Base-by-base conservation (phyloP, 2,113 vertebrate species). In the Halcyon senegalensis region DNA sequence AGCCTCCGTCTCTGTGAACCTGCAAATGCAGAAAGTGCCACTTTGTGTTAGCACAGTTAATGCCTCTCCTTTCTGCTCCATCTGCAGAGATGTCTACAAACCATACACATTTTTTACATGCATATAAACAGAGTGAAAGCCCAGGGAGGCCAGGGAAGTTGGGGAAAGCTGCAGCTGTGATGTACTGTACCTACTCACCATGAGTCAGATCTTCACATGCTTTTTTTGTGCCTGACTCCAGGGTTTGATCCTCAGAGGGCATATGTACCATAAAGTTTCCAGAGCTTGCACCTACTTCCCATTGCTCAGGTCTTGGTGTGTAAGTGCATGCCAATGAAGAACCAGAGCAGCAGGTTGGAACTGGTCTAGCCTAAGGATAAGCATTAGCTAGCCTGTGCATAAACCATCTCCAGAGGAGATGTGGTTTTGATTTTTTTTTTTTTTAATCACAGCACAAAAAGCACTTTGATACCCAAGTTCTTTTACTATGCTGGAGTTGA, bases 1-100 rank as follows among this genome's bases (percentile, higher is more conserved):
- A 99, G 98, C 58, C 99, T 98, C 68, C 99, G 98, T 51, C 99
- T 98, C 97, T 99, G 99, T 37, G 99, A 99, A 51, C 99, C 99
- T 99, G 82, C 5, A 68, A 84, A 53, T 9, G 16, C 33, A 86
- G 59, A 48, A 89, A 78, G 41, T 8, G 55, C 53, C 70, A 30
- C 16, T 43, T 63, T n/a, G 12, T 4, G 11, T 90, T 46, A 93
- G 62, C 41, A 59, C 25, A 25, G 41, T 30, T 41, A 56, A 2
- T 56, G 43, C 37, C n/a, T 68, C 28, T 69, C 28, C 67, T 68
- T 89, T 24, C 46, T 72, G 43, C 27, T 77, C 55, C 43, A 13
- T 16, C 66, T 58, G 46, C 79, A 83, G 59, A n/a, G 30, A 55
- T 25, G 31, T 28, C 33, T 56, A 46, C 18, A 58, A 77, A 67